Conservation (phyloP, 2,113 vertebrate genomes). For the Microcebus griseorufus region DNA sequence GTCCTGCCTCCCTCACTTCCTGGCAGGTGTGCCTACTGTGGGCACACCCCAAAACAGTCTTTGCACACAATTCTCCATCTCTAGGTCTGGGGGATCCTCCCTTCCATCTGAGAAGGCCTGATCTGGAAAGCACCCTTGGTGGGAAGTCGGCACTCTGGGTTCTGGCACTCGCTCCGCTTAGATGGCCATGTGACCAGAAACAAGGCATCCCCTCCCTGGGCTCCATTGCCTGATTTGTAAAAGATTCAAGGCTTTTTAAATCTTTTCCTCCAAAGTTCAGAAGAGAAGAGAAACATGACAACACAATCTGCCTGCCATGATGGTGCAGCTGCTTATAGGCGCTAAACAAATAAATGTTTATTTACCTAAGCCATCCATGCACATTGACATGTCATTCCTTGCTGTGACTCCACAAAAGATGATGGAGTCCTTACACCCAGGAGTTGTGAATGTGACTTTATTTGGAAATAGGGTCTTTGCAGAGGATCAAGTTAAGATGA, state of each 20-base stretch:
- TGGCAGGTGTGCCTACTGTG: background rate
- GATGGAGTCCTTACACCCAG: background rate
- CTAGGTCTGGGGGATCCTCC: background rate
- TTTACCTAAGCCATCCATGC: no score
- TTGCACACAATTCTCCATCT: background rate
- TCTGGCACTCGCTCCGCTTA: background rate
- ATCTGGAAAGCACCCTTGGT: fast-evolving
- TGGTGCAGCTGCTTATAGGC: background rate
- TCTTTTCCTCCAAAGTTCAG: background rate
- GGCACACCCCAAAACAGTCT: background rate
- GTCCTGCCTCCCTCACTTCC: background rate
- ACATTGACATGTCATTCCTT: no score
- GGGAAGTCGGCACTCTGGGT: background rate
- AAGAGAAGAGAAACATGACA: background rate
- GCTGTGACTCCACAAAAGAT: background rate
- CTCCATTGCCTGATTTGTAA: background rate
- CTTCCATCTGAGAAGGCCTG: background rate
- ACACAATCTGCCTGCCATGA: background rate
- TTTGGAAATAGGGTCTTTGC: background rate
- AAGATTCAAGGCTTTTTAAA: background rate
- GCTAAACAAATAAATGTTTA: no score
- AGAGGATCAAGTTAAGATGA: background rate
- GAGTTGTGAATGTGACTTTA: background rate
- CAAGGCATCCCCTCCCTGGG: no score
- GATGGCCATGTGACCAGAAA: background rate